A percentile compares a stretch with the other conserved stretches of the same genome.
Conservation (phyloP, 2,888 invertebrate genomes). For the Drosophila falleni region DNA sequence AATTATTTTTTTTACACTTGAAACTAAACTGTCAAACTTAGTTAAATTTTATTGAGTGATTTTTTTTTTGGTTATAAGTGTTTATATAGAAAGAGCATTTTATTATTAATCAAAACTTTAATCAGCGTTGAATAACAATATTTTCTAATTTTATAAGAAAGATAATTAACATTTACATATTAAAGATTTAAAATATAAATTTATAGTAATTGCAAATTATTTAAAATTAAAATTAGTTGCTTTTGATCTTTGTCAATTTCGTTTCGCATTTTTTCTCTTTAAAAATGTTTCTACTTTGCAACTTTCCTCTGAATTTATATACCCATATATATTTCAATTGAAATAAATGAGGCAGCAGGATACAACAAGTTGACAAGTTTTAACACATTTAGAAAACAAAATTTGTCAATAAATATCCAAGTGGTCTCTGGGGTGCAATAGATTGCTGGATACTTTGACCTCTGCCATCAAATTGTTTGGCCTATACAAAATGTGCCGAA, state of each 20-base stretch:
- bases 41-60: not conserved
- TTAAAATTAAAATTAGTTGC: too few species aligned
- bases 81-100: too few species aligned
- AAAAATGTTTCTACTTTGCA: too few species aligned
- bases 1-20: not conserved
- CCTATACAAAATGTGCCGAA: constrained; percentile 12
- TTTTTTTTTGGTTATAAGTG: not conserved
- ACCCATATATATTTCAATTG: not conserved
- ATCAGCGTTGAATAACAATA: too few species aligned
- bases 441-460: constrained; percentile 42
- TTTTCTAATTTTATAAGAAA: too few species aligned
- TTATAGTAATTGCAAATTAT: too few species aligned
- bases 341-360: not conserved
- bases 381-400: not conserved
- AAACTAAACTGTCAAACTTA: not conserved
- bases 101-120: too few species aligned
- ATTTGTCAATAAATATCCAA: constrained; percentile 37
- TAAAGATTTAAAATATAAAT: too few species aligned
- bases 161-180: too few species aligned
- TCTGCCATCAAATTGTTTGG: not conserved
- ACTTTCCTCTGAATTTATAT: not conserved
- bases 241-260: too few species aligned
- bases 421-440: constrained; percentile 58
- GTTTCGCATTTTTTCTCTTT: too few species aligned
- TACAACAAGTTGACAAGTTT: not conserved